These are phyloP conservation scores for Crioceris asparagi DNA, from an alignment of 2,888 invertebrate species.

Conservation along the genomic window DNA sequence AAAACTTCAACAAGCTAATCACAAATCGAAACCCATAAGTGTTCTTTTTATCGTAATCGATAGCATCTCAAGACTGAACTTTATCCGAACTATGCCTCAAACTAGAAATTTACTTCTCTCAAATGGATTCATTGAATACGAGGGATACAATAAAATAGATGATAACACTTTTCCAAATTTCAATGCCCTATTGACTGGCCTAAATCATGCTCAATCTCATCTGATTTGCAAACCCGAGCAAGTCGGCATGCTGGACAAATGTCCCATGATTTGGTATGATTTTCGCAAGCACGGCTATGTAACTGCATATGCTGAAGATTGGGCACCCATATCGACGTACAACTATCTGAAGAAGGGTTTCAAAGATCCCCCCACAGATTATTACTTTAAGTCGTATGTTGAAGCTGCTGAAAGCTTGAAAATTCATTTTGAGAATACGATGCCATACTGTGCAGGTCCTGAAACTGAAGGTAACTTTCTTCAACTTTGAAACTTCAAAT, in stretches of 20 bases:
- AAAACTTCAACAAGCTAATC: slow-evolving; percentile 37
- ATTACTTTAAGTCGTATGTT: slow-evolving; percentile 67
- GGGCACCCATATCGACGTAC: slow-evolving; percentile 60
- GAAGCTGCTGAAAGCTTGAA: slow-evolving; percentile 50
- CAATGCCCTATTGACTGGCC: slow-evolving; percentile 70
- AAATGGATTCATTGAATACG: slow-evolving; percentile 34
- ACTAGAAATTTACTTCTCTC: slow-evolving; percentile 56
- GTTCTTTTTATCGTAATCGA: slow-evolving; percentile 77
- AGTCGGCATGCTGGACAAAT: slow-evolving; percentile 52
- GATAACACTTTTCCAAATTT: slow-evolving; percentile 89
- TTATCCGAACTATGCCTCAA: slow-evolving; percentile 62
- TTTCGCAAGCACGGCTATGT: slow-evolving; percentile 60
- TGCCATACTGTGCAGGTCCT: slow-evolving; percentile 47
- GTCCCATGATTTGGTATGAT: slow-evolving; percentile 68
- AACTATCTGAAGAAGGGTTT: slow-evolving; percentile 68
- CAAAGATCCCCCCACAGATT: slow-evolving; percentile 63
- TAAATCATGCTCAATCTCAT: slow-evolving; percentile 24
- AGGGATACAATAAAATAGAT: slow-evolving; percentile 52
- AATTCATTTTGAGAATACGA: slow-evolving; percentile 18
- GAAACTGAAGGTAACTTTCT: slow-evolving; percentile 32
- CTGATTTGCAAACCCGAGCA: slow-evolving; percentile 42
- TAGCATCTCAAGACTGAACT: slow-evolving; percentile 70
- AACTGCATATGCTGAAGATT: slow-evolving; percentile 75
- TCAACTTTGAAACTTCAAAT: neutral
- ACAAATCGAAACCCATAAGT: slow-evolving; percentile 40